Conservation (phyloP, 1,140 invertebrate genomes). For the Drosophila micromelanica region DNA sequence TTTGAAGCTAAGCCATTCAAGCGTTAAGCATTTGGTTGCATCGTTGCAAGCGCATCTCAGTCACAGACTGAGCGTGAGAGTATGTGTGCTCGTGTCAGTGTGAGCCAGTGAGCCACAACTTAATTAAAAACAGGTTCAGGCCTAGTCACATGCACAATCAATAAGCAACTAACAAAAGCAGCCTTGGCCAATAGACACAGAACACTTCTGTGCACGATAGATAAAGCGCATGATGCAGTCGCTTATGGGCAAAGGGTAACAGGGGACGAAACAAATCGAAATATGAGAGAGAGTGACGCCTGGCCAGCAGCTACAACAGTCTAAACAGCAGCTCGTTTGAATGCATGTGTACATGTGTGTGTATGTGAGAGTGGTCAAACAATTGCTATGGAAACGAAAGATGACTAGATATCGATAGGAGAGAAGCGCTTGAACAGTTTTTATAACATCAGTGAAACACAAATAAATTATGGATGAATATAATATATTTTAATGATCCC, state of each 20-base stretch:
- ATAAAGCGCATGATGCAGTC: neutral
- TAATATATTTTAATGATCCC: no score
- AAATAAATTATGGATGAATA: neutral
- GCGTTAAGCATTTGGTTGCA: constrained; percentile 46
- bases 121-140: constrained; percentile 63
- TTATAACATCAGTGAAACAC: neutral
- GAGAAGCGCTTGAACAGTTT: neutral
- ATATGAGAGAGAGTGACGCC: neutral
- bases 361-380: neutral
- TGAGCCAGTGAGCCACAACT: constrained; percentile 39
- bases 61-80: constrained; percentile 1
- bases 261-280: constrained; percentile 7
- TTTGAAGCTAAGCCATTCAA: constrained; percentile 50
- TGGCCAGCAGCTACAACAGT: neutral
- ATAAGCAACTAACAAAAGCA: constrained; percentile 36
- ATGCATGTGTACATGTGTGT: neutral
- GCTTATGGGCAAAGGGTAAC: neutral
- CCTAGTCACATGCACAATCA: constrained; percentile 4
- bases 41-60: constrained; percentile 30
- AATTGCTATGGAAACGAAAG: constrained; percentile 7
- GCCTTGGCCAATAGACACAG: constrained; percentile 27
- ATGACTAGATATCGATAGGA: neutral
- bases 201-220: neutral
- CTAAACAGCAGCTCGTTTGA: neutral
- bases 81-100: neutral